phyloP scores from a whole-genome alignment of 2,888 invertebrate genomes.

The Sphaerophoria rueppellii region DNA sequence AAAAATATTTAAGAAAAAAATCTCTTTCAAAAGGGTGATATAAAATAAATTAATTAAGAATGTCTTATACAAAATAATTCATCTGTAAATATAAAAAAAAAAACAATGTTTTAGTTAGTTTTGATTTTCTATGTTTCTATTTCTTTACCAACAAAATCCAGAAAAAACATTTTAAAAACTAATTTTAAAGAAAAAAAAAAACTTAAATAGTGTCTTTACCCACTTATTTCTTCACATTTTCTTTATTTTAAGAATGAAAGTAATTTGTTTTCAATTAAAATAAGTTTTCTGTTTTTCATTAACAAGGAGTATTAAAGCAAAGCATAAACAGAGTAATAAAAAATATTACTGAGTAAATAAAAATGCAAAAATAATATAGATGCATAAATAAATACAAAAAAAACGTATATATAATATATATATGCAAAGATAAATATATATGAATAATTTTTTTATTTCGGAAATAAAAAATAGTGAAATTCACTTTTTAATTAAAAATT shows the following conservation, averaged over 20 bases:
- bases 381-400: slow-evolving; percentile 47
- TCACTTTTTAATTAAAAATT: slow-evolving; percentile 70
- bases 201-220: slow-evolving; percentile 65
- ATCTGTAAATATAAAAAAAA: slow-evolving; percentile 67
- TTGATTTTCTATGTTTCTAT: slow-evolving; percentile 19
- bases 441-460: slow-evolving; percentile 62
- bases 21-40: slow-evolving; percentile 70
- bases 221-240: slow-evolving; percentile 51
- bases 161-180: slow-evolving; percentile 44
- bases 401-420: slow-evolving; percentile 42
- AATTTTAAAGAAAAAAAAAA: slow-evolving; percentile 40
- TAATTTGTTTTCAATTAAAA: slow-evolving; percentile 32
- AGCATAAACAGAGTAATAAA: slow-evolving; percentile 52
- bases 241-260: slow-evolving; percentile 27
- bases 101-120: slow-evolving; percentile 5
- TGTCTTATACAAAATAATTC: slow-evolving; percentile 40
- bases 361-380: slow-evolving; percentile 68
- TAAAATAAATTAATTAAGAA: slow-evolving; percentile 56
- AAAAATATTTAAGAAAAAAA: slow-evolving; percentile 55
- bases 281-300: slow-evolving; percentile 24
- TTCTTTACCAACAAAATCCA: slow-evolving; percentile 19
- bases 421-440: slow-evolving; percentile 57
- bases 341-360: slow-evolving; percentile 66
- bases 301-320: slow-evolving; percentile 16
- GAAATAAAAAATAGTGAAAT: slow-evolving; percentile 68